Evolutionary conservation across 2,113 vertebrate species (phyloP), one percentile per base, ranked within the genome.

Genomic region (Nerophis ophidion): DNA sequence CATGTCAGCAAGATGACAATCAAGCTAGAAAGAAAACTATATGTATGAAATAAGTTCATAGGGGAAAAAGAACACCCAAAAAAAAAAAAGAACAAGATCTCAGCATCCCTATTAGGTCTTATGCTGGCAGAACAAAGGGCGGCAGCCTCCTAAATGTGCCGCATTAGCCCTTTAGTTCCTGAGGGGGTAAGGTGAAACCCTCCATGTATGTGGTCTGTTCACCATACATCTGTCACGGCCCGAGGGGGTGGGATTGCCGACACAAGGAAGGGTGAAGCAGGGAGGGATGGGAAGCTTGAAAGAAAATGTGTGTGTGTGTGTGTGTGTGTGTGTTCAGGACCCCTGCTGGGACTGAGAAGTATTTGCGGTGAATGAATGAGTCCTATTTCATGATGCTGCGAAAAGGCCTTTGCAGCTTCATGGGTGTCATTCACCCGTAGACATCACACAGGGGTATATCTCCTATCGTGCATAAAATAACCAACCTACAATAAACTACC

Each of bases 181-280:
- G 75, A 80, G 83, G 83, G 80, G 76, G 81, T 76, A 85, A 85
- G 82, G 84, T 83, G 86, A 88, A 82, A 87, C 85, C 84, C 81
- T 86, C 85, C 71, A 86, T 87, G 87, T 90, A 87, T 86, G 83
- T 88, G 85, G 81, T 86, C 84, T 87, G 84, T 81, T 82, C 83
- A 85, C 81, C 73, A 74, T 78, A 86, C 86, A 88, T 88, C 87
- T 90, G 85, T 84, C 82, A 76, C 65, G 73, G 79, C 83, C 77
- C 80, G 53, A 77, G 82, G 85, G 84, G 72, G 72, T 79, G 75
- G 75, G 74, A 73, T 26, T 51, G 26, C 19, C 40, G 40, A 33
- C 54, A 13, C 65, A 68, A 49, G 69, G 69, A 75, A 70, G 79
- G 68, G 68, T 57, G 72, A 77, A 65, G 72, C 49, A 68, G 56